Base-by-base conservation (phyloP, 2,888 invertebrate species). In the Lepidocyrtoides sp. region DNA sequence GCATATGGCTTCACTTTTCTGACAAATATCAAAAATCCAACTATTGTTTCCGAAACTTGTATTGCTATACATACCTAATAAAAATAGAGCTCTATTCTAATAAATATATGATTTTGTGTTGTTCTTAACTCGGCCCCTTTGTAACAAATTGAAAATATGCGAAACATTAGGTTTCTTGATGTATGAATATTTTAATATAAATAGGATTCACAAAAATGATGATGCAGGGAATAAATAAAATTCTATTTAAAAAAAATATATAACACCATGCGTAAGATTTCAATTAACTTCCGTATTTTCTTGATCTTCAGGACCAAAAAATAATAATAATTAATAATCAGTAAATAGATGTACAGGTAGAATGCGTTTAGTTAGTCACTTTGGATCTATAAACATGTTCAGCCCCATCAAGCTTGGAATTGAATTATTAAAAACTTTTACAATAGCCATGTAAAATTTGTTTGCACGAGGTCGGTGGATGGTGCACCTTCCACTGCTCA, bases 1-100 rank as follows among this genome's bases (percentile, higher is more conserved):
- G 72, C 82, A 82, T 88, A 88, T 81, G 88, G 88, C 81, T 88
- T 79, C 79, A 26, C 66, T 63, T 32, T 57, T 57, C 14, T 54
- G 17, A 69, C 4, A 8, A 69, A 20, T 17, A 17, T 41, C n/a
- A n/a, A n/a, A n/a, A n/a, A n/a, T n/a, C n/a, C n/a, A n/a, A n/a
- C n/a, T n/a, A n/a, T n/a, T n/a, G n/a, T n/a, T n/a, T n/a, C n/a
- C n/a, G n/a, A n/a, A n/a, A n/a, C n/a, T n/a, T n/a, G n/a, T n/a
- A n/a, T n/a, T n/a, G n/a, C n/a, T n/a, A n/a, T n/a, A n/a, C n/a
- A n/a, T n/a, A n/a, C n/a, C n/a, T n/a, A n/a, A n/a, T n/a, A n/a
- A n/a, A n/a, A n/a, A n/a, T n/a, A n/a, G n/a, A n/a, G n/a, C n/a
- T n/a, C n/a, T n/a, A n/a, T n/a, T n/a, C n/a, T n/a, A n/a, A n/a